Conservation (phyloP, 2,113 vertebrate species). For the Rousettus leschenaultii region DNA sequence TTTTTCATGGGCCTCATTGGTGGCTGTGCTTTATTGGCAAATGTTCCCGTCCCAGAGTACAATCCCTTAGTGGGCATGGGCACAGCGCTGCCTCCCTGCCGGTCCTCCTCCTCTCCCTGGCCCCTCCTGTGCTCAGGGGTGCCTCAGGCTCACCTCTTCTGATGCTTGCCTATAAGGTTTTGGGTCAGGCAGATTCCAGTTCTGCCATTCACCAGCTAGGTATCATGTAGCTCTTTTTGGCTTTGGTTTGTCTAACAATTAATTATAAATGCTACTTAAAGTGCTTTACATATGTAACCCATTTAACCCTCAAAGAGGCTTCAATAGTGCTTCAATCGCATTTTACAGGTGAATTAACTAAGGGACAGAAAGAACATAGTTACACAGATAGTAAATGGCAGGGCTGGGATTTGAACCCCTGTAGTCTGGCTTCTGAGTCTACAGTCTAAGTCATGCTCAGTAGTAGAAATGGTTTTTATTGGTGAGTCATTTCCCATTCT, state of each 20-base stretch:
- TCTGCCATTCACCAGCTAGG: not conserved
- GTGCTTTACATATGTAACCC: not conserved
- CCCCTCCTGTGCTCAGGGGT: not conserved
- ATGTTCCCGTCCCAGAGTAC: not conserved
- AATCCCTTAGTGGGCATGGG: not conserved
- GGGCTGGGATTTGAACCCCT: not conserved
- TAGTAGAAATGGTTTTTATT: not conserved
- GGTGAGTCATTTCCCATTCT: not conserved
- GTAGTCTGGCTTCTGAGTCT: not conserved
- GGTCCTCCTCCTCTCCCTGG: not conserved
- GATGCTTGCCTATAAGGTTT: not conserved
- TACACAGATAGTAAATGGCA: not conserved
- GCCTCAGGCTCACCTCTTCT: not conserved
- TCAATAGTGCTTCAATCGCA: not conserved
- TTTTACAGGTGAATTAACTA: not conserved
- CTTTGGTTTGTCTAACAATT: not conserved
- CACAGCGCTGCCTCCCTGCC: not conserved
- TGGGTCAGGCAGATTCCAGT: not conserved
- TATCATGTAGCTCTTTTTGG: not conserved
- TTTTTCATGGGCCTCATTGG: not conserved
- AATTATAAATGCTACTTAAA: not conserved
- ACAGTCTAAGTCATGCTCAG: not conserved
- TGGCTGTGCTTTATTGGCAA: not conserved
- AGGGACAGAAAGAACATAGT: not conserved
- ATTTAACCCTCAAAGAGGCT: not conserved